Evolutionary conservation across 2,888 invertebrate genomes (phyloP), one percentile per base, ranked within the genome.

Genomic region (Rhagium mordax): DNA sequence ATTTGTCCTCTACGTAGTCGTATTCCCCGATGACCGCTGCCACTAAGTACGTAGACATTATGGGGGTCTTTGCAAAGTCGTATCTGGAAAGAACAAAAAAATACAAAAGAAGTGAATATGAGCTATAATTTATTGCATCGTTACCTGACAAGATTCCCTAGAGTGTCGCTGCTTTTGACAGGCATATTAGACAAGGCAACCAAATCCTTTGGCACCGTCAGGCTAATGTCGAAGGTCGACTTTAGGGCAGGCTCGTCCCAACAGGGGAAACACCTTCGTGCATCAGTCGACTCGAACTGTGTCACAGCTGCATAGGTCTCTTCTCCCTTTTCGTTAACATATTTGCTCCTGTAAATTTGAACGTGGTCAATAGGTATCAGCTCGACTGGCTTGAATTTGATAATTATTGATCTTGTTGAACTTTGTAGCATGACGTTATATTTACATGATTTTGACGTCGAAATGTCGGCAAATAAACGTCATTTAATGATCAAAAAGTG

Each of bases 191-290:
- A 98, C 66, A 99, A 90, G 29, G 97, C 97, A 5, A 96, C 94
- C 77, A 94, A 90, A 84, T 94, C 53, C 62, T 82, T 90, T 24
- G 96, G 96, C 67, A 97, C 96, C 73, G 93, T 90, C 15, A 99
- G 88, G 0, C 93, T 92, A 76, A 99, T 94, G 86, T 97, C 95
- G 88, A 98, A 99, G 1, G 96, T 97, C 0, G 98, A 96, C 88
- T 99, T 99, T 75, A 96, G 92, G 10, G 97, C 96, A 7, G 98
- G 99, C 88, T 99, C 99, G 87, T 99, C 98, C 97, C 97, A 99
- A 88, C 98, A 98, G 2, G 98, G 98, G 85, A 99, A 98, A 84
- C 85, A 97, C 95, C 80, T 91, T 70, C 98, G 91, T 5, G 98
- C 98, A 89, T 96, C 95, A 2, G 95, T 96, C 0, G 96, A 91